Percentiles rank a stretch among this genome's conserved stretches.
Conservation (phyloP, 2,113 vertebrate genomes). For the Anseranas semipalmata region DNA sequence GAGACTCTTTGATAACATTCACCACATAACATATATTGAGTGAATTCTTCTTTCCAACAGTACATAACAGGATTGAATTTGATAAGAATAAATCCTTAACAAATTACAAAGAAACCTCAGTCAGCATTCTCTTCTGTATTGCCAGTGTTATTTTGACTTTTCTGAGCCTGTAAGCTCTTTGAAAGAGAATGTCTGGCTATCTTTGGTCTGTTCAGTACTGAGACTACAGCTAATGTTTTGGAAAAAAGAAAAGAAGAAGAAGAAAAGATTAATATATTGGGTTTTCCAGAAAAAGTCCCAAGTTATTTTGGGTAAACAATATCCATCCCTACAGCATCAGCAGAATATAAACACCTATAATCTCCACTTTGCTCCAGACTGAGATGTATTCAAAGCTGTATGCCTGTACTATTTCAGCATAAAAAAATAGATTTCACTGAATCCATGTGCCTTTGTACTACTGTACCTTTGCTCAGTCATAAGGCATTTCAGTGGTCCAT, state of each 20-base stretch:
- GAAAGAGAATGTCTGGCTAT: background rate
- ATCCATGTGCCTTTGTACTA: background rate
- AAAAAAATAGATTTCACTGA: background rate
- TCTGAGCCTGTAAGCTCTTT: background rate
- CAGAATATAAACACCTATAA: background rate
- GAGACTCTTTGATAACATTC: background rate
- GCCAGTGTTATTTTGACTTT: background rate
- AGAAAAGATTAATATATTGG: background rate
- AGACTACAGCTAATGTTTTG: background rate
- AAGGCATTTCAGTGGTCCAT: background rate
- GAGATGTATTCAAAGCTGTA: background rate
- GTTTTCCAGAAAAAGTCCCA: background rate
- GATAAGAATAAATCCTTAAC: background rate
- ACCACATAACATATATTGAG: background rate
- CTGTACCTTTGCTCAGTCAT: background rate
- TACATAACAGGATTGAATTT: background rate
- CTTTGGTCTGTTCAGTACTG: background rate
- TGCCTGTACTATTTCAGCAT: background rate
- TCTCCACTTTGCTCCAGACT: background rate
- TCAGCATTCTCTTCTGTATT: background rate
- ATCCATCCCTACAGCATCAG: background rate
- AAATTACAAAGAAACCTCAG: background rate
- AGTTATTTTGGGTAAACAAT: background rate
- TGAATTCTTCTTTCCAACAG: background rate
- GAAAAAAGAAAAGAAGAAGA: background rate